Evolutionary conservation across 2,888 invertebrate genomes (phyloP).

Genomic region (Pyrgus malvae): DNA sequence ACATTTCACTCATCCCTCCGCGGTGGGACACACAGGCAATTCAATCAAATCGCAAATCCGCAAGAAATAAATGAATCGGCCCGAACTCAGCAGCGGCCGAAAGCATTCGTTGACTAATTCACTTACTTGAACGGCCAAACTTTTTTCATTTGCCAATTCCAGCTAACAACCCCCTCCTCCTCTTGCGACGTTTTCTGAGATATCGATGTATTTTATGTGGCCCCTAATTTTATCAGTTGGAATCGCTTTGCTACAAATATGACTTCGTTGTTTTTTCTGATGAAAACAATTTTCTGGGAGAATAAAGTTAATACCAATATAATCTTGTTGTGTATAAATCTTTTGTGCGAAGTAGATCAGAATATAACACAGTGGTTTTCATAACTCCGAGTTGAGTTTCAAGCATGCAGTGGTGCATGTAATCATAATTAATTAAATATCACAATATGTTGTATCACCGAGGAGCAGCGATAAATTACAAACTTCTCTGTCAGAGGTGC

Average conservation of each 20-base stretch:
- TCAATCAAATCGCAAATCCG: constrained; percentile 25
- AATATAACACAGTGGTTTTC: too few relatives aligned
- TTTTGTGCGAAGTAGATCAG: too few relatives aligned
- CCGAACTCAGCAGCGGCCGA: constrained; percentile 15
- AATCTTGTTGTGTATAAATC: too few relatives aligned
- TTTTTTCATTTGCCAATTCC: constrained; percentile 32
- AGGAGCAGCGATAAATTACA: too few relatives aligned
- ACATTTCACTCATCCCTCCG: not conserved
- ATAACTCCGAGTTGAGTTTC: too few relatives aligned
- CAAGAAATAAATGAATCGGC: constrained; percentile 25
- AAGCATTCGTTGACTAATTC: constrained; percentile 30
- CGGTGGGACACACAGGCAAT: not conserved
- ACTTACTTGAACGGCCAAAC: constrained; percentile 28
- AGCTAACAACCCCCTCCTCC: constrained; percentile 1
- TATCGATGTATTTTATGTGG: constrained; percentile 6
- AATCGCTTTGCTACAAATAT: not conserved
- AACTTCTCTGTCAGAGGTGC: too few relatives aligned
- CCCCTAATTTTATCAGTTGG: constrained; percentile 3
- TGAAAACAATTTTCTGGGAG: too few relatives aligned
- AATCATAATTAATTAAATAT: too few relatives aligned
- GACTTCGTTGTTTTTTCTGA: too few relatives aligned
- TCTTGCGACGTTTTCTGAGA: not conserved
- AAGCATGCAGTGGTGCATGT: too few relatives aligned
- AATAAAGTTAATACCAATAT: too few relatives aligned
- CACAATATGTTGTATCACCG: too few relatives aligned